Base-by-base conservation (phyloP, 2,113 vertebrate genomes). In the Microcebus jonahi region DNA sequence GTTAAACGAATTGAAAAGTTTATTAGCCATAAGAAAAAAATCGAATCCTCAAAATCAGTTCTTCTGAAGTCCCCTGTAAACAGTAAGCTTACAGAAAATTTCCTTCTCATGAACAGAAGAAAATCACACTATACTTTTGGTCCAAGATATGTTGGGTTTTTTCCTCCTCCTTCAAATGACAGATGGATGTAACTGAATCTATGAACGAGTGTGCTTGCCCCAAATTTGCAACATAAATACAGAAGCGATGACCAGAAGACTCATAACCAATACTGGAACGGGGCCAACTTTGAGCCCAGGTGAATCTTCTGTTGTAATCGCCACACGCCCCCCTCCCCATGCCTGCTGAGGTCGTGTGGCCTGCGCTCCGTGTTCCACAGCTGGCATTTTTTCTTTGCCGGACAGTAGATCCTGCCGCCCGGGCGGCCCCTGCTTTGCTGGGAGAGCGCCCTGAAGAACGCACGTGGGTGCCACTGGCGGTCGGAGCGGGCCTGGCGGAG, bases 401-500 rank as follows among this genome's bases (percentile, higher is more conserved):
- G 95, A 99, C 99, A 17, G 99, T 99, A 96, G 99, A 99, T 31
- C 99, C 99, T 0, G 99, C 99, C 53, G 99, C 98, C 5, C 99
- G 99, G 23, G 99, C 99, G 57, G 99, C 99, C 95, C 99, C 99
- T 0, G 99, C 99, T 98, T 99, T 99, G 97, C 99, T 99, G 31
- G 99, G 99, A 79, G 99, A 99, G 39, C 99, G 99, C 63, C 99
- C 98, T 0, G 99, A 99, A 20, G 99, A 99, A 91, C 99, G 99
- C 92, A 99, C 99, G 94, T 98, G 99, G 1, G 99, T 99, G 45
- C 99, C 99, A 97, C 99, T 99, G 98, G 99, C 98, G 97, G 99
- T 99, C 88, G 99, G 99, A 96, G 99, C 99, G 97, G 99, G 99
- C 97, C 97, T 98, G 76, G 6, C 93, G 95, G 11, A 80, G 8